phyloP scores from a whole-genome alignment of 2,113 vertebrate species.

The Ornithorhynchus anatinus region DNA sequence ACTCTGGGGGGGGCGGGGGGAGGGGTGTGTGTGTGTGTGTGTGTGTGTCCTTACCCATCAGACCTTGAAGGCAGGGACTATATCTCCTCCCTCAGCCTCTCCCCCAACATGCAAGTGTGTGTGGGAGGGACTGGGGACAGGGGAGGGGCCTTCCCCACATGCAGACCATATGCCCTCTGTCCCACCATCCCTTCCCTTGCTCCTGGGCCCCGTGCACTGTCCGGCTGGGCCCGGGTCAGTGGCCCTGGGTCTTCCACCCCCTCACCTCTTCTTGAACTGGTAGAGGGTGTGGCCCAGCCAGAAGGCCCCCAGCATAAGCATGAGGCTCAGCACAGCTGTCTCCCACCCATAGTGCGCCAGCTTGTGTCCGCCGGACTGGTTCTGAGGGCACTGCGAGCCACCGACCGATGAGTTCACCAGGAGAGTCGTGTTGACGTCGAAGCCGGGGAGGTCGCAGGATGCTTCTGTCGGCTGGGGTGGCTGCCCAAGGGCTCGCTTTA shows the following conservation, averaged over 20 bases:
- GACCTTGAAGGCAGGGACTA: background rate
- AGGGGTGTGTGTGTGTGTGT: too few species aligned
- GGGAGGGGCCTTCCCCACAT: too few species aligned
- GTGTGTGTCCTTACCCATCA: too few species aligned
- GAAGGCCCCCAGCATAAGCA: conserved; percentile 90
- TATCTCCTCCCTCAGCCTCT: background rate
- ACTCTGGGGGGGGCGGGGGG: too few species aligned
- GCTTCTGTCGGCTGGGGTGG: too few species aligned
- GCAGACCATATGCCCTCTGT: background rate
- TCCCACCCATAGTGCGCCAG: conserved; percentile 75
- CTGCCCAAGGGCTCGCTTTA: too few species aligned
- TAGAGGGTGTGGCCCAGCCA: conserved; percentile 93
- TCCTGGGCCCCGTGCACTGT: background rate
- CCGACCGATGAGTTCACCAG: conserved; percentile 45
- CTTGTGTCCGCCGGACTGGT: background rate
- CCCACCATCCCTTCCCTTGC: background rate
- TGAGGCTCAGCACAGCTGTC: conserved; percentile 85
- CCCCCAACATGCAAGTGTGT: too few species aligned
- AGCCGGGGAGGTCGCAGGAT: conserved; percentile 60
- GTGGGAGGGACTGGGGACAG: too few species aligned
- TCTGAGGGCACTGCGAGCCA: too few species aligned
- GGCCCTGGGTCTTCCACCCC: too few species aligned
- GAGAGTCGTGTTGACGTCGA: conserved; percentile 60
- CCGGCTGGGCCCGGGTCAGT: too few species aligned
- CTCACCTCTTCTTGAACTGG: conserved; percentile 89